Percentiles rank a stretch among this genome's conserved stretches.
These are phyloP conservation scores for Amphimallon solstitiale DNA, from an alignment of 2,888 invertebrate species.

Conservation along the genomic window DNA sequence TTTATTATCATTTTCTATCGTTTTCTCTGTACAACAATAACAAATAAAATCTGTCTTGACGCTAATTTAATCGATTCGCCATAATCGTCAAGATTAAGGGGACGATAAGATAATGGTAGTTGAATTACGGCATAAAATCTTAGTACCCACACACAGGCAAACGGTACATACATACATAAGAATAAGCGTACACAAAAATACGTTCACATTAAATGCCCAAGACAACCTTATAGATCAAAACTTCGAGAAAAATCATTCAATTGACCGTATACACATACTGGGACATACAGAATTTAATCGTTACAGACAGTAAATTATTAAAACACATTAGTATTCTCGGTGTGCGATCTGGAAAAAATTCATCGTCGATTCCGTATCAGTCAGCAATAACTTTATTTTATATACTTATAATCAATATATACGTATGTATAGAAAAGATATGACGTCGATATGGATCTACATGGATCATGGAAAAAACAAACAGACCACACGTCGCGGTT, in stretches of 20 bases:
- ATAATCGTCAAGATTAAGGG: constrained; percentile 10
- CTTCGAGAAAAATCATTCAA: constrained; percentile 13
- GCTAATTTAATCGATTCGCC: constrained; percentile 2
- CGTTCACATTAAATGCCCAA: constrained; percentile 5
- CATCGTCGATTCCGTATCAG: constrained; percentile 31
- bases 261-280: constrained; percentile 1
- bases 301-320: constrained; percentile 30
- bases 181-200: not conserved
- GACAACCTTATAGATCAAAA: constrained; percentile 28
- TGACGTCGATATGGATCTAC: constrained; percentile 38
- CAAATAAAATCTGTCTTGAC: not conserved
- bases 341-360: constrained; percentile 30
- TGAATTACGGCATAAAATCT: constrained; percentile 11
- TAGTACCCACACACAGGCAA: not conserved
- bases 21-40: not conserved
- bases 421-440: constrained; percentile 33
- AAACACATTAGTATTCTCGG: constrained; percentile 29
- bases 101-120: constrained; percentile 14
- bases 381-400: constrained; percentile 41
- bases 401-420: constrained; percentile 37
- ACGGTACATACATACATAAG: too few relatives aligned
- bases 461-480: constrained; percentile 24
- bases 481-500: constrained; percentile 39
- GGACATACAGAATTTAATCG: constrained; percentile 7
- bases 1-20: not conserved